Evolutionary conservation across 2,888 invertebrate species (phyloP).

Genomic region (Heliothis peltigera): DNA sequence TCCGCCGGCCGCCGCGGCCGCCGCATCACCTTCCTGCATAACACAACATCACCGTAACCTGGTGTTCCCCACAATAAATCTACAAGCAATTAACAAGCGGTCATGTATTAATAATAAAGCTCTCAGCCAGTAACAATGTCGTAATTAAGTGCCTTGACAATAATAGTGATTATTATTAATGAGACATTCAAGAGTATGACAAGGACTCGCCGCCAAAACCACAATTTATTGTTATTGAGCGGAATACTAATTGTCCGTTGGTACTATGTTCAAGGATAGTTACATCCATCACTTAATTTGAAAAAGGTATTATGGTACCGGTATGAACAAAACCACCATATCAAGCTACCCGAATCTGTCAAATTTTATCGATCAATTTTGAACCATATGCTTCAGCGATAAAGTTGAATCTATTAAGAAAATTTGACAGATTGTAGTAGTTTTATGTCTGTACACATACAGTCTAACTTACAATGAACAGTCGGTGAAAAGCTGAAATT

Average conservation of each 20-base stretch:
- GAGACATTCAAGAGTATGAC: not conserved
- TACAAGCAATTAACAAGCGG: slow-evolving; percentile 43
- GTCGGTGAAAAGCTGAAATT: slow-evolving; percentile 9
- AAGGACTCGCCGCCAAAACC: slow-evolving; percentile 26
- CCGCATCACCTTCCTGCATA: slow-evolving; percentile 51
- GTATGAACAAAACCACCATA: no score
- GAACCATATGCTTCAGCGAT: no score
- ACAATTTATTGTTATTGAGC: slow-evolving; percentile 43
- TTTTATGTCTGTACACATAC: no score
- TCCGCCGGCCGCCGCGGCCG: slow-evolving; percentile 28
- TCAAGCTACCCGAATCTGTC: no score
- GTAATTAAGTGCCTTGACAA: slow-evolving; percentile 39
- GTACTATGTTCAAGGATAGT: not conserved
- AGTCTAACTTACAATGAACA: slow-evolving; percentile 1
- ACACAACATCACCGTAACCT: slow-evolving; percentile 4
- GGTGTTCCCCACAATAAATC: not conserved
- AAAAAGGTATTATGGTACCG: slow-evolving; percentile 1
- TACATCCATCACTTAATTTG: not conserved
- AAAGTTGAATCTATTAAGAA: no score
- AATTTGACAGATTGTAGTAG: no score
- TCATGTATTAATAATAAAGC: slow-evolving; percentile 50
- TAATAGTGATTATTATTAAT: slow-evolving; percentile 24
- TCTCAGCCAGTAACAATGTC: slow-evolving; percentile 32
- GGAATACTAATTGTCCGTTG: slow-evolving; percentile 14
- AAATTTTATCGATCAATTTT: no score